Evolutionary conservation across 2,113 vertebrate genomes (phyloP), one percentile per base, ranked within the genome.

Genomic region (Chitala chitala): DNA sequence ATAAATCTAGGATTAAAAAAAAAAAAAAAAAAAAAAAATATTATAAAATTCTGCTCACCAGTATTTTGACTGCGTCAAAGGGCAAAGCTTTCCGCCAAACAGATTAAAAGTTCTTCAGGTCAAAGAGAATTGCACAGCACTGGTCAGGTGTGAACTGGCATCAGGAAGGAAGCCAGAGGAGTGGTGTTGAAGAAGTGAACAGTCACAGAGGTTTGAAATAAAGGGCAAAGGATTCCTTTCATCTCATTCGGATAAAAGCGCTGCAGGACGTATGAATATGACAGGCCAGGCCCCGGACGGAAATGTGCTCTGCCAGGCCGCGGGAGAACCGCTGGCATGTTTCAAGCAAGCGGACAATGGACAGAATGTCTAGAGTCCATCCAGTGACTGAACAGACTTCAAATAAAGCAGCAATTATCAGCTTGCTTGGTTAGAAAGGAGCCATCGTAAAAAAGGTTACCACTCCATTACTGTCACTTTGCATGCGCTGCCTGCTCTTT

Each of bases 201-300:
- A 0, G 66, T 8, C 15, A 42, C 33, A 58, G 69, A 31, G 29
- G 66, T 15, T 15, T 38, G 24, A 29, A 54, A 61, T 44, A 69
- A 69, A 58, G 63, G 51, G 36, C 63, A 56, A 54, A 10, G 20
- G 10, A 17, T 12, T 29, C 65, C 73, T 69, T 75, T 69, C 51
- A 69, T 75, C 63, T 38, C 4, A 4, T 13, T 5, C 36, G 22
- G 73, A 75, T 75, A 56, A 75, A 75, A 74, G 73, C 48, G 10
- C 24, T 36, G 50, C 48, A 38, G 61, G 50, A 42, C 20, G 22
- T 12, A 26, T 20, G 17, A 17, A 17, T 22, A 17, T 38, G 36
- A 33, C 24, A 48, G 29, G 50, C 13, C 29, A 51, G 58, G 71
- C 24, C 56, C 42, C 31, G 24, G 40, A 26, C 54, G 61, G 54